These are phyloP conservation scores for Chiloscyllium punctatum DNA, from an alignment of 2,797 vertebrate genomes.

Conservation along the genomic window DNA sequence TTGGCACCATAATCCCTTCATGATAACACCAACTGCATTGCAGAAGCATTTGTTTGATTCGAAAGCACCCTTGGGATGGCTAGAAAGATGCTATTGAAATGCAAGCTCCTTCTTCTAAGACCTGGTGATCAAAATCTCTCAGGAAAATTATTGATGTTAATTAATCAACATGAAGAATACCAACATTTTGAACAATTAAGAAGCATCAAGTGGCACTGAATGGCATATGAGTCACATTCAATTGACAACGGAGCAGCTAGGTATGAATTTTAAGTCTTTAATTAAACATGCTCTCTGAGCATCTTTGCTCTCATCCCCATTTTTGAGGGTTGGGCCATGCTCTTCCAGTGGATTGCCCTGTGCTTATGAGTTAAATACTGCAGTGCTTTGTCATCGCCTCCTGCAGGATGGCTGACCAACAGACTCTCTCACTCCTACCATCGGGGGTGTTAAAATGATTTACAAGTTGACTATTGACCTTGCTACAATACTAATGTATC, in stretches of 20 bases:
- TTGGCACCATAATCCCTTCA: background rate
- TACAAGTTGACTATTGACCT: too few species aligned
- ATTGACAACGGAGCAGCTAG: background rate
- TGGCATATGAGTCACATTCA: background rate
- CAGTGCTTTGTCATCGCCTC: too few species aligned
- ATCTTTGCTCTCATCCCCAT: too few species aligned
- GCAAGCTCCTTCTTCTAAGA: background rate
- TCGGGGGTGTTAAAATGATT: too few species aligned
- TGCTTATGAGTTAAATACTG: too few species aligned
- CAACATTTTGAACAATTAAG: background rate
- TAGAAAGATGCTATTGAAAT: background rate
- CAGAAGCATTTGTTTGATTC: background rate
- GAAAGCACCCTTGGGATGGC: background rate
- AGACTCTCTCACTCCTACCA: too few species aligned
- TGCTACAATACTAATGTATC: too few species aligned
- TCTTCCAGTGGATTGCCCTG: too few species aligned
- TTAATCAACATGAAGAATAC: background rate
- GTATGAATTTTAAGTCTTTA: background rate
- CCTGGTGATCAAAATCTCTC: background rate
- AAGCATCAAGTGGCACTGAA: background rate
- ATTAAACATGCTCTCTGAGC: background rate
- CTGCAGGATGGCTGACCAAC: too few species aligned
- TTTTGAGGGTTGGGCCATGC: too few species aligned
- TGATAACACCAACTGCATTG: background rate
- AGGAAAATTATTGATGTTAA: background rate